These are phyloP conservation scores for Eulemur mongoz DNA, from an alignment of 2,797 vertebrate species.

Conservation along the genomic window DNA sequence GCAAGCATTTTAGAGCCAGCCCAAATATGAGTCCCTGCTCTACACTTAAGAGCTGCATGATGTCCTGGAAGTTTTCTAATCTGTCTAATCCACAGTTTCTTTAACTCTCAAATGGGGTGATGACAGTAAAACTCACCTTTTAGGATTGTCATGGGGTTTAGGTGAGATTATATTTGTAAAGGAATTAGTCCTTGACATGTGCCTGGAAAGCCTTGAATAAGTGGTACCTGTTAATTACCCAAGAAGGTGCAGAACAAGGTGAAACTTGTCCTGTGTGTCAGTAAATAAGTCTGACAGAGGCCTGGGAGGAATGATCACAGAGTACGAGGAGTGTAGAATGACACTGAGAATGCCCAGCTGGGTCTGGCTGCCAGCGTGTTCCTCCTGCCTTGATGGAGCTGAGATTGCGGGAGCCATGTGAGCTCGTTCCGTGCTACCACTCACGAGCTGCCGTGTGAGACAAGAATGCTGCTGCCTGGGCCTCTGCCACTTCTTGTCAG, in stretches of 20 bases:
- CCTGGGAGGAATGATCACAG: not conserved
- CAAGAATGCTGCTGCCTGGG: not conserved
- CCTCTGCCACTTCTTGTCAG: not conserved
- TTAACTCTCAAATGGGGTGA: not conserved
- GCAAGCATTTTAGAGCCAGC: not conserved
- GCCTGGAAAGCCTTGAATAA: not conserved
- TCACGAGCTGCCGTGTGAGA: not conserved
- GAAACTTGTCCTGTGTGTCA: not conserved
- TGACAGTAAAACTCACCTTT: not conserved
- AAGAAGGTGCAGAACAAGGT: not conserved
- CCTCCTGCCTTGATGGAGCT: not conserved
- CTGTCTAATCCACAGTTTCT: not conserved
- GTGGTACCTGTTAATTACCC: not conserved
- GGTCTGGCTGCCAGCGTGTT: fast-evolving
- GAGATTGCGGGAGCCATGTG: not conserved
- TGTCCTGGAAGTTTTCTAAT: not conserved
- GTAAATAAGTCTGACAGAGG: not conserved
- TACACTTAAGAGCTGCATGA: not conserved
- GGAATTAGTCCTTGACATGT: not conserved
- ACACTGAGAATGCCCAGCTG: not conserved
- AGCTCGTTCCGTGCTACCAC: not conserved
- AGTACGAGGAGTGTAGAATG: not conserved
- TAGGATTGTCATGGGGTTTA: not conserved
- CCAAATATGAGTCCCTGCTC: not conserved
- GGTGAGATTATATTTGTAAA: not conserved